Evolutionary conservation across 2,113 vertebrate species (phyloP).

Genomic region (Cricetomys ansorgei): DNA sequence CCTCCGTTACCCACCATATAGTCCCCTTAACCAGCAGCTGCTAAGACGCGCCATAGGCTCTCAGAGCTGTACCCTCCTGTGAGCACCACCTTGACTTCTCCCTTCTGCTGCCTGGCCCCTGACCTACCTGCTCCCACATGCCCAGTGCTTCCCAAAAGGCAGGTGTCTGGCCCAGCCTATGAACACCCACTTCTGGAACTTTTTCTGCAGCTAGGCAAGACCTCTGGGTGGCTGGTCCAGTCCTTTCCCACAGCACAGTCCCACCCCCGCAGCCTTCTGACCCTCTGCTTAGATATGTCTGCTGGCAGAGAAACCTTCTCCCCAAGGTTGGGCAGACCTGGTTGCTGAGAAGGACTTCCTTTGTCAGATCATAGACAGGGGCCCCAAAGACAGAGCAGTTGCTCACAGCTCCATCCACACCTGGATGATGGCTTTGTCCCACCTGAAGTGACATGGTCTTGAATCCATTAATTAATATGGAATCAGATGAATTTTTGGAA

Average conservation of each 20-base stretch:
- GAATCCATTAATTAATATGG: too few species aligned
- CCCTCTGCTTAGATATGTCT: neutral
- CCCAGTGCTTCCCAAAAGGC: neutral
- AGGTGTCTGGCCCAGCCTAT: neutral
- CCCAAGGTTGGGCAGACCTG: neutral
- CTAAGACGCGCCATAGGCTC: neutral
- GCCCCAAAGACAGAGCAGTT: neutral
- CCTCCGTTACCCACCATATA: constrained; percentile 92
- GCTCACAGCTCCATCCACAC: neutral
- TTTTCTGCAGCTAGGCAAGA: neutral
- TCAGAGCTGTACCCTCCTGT: constrained; percentile 41
- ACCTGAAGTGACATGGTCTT: neutral
- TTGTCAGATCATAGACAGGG: neutral
- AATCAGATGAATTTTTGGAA: too few species aligned
- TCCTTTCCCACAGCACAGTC: neutral
- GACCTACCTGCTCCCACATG: neutral
- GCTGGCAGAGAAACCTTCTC: neutral
- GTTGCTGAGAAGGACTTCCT: neutral
- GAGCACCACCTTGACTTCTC: fast-evolving
- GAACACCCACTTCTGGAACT: too few species aligned
- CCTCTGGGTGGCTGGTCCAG: neutral
- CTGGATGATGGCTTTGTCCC: neutral
- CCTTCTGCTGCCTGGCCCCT: too few species aligned
- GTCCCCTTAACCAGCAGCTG: fast-evolving
- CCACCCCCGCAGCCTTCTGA: neutral